Conservation (phyloP, 2,797 vertebrate genomes). For the Cynopterus sphinx region DNA sequence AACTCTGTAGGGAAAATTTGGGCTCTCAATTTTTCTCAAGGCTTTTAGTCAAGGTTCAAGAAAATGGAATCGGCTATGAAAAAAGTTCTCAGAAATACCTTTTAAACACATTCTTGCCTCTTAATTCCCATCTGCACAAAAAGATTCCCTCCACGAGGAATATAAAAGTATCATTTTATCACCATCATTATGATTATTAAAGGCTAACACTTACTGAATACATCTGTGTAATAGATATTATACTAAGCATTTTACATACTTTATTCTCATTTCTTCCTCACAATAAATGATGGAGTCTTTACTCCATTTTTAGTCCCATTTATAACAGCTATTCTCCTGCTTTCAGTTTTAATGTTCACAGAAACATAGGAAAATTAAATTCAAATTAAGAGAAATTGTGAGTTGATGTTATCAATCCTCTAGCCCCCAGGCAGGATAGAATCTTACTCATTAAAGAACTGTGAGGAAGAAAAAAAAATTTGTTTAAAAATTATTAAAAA, state of each 20-base stretch:
- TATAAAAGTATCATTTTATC: background rate
- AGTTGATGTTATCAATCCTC: background rate
- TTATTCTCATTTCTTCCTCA: background rate
- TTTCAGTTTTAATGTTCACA: constrained; percentile 13
- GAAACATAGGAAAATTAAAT: background rate
- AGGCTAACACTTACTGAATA: background rate
- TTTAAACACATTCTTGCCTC: background rate
- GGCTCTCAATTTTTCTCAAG: constrained; percentile 27
- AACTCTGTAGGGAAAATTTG: background rate
- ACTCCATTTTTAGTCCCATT: background rate
- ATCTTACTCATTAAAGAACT: background rate
- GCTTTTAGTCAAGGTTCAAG: constrained; percentile 12
- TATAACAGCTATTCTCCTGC: background rate
- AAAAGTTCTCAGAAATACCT: background rate
- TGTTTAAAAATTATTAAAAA: background rate
- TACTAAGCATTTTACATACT: background rate
- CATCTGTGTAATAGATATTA: background rate
- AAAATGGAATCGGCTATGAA: background rate
- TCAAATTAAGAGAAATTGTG: background rate
- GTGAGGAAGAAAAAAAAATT: background rate
- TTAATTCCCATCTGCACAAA: background rate
- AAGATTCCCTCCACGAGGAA: background rate
- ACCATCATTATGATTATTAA: background rate
- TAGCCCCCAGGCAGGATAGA: background rate
- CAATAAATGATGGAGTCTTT: background rate